phyloP scores from a whole-genome alignment of 2,888 invertebrate genomes.

The Emmelina monodactyla region DNA sequence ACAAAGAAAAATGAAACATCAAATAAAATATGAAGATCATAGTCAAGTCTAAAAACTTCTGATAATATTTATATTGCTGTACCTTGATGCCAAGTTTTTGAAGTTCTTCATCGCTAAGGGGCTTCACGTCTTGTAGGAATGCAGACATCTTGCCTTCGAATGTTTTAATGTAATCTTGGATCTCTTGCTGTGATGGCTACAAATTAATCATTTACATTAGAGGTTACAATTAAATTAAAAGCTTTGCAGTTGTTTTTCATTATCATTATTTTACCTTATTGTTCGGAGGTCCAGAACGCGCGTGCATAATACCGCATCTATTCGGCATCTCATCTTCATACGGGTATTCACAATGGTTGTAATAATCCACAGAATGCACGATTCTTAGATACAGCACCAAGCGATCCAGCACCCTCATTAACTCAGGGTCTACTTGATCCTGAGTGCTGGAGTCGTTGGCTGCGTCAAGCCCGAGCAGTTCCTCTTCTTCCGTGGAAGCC shows the following conservation, averaged over 20 bases:
- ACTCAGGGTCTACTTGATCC: slow-evolving; percentile 45
- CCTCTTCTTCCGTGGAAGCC: slow-evolving; percentile 98
- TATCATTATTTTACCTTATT: slow-evolving; percentile 74
- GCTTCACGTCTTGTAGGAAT: slow-evolving; percentile 81
- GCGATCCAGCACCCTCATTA: slow-evolving; percentile 74
- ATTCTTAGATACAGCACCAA: slow-evolving; percentile 93
- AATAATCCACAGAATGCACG: slow-evolving; percentile 98
- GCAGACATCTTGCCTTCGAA: slow-evolving; percentile 93
- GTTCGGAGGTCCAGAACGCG: slow-evolving; percentile 86
- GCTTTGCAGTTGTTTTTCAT: too few relatives aligned
- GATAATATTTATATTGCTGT: slow-evolving; percentile 10
- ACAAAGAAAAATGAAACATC: slow-evolving; percentile 2
- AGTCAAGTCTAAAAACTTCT: neutral
- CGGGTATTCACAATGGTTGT: slow-evolving; percentile 98
- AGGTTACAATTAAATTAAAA: too few relatives aligned
- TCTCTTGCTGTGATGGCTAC: slow-evolving; percentile 73
- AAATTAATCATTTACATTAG: too few relatives aligned
- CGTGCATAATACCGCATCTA: slow-evolving; percentile 97
- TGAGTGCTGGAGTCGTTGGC: slow-evolving; percentile 27
- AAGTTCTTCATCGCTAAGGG: slow-evolving; percentile 78
- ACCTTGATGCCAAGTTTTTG: slow-evolving; percentile 84
- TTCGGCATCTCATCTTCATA: slow-evolving; percentile 99
- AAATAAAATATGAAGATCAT: neutral
- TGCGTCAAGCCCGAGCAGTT: slow-evolving; percentile 76
- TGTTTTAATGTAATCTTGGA: slow-evolving; percentile 76